Conservation (phyloP, 2,797 vertebrate species). For the Poeciliopsis paucimaculata region DNA sequence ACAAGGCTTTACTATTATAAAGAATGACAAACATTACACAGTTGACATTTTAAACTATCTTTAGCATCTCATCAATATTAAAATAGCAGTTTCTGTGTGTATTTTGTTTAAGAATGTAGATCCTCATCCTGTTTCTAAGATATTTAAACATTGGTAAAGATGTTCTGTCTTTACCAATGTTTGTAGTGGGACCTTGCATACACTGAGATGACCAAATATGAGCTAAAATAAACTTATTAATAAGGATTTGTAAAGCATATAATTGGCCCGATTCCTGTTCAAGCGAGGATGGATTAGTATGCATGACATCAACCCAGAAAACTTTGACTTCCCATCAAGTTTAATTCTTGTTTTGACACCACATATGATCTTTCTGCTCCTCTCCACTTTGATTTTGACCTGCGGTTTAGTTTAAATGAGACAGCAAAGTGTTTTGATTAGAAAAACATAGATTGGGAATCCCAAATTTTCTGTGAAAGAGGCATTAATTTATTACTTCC, state of each 20-base stretch:
- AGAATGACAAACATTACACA: not conserved
- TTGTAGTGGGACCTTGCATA: not conserved
- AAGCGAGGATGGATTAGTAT: too few species aligned
- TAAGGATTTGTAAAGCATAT: too few species aligned
- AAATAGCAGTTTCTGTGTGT: not conserved
- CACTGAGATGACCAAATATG: not conserved
- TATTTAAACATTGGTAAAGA: not conserved
- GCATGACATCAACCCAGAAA: too few species aligned
- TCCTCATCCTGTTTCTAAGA: not conserved
- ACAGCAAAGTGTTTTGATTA: not conserved
- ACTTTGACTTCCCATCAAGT: not conserved
- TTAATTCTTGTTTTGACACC: too few species aligned
- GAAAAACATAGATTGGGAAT: not conserved
- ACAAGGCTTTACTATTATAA: not conserved
- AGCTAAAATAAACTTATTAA: too few species aligned
- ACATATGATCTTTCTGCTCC: not conserved
- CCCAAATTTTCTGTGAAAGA: not conserved
- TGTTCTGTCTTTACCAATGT: too few species aligned
- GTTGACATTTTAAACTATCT: not conserved
- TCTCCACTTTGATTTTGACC: not conserved
- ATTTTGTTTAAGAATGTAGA: not conserved
- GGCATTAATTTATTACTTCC: not conserved
- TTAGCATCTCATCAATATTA: not conserved
- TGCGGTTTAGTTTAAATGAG: not conserved
- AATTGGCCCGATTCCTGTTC: too few species aligned